Base-by-base conservation (phyloP, 2,888 invertebrate species). In the Hemistola chrysoprasaria region DNA sequence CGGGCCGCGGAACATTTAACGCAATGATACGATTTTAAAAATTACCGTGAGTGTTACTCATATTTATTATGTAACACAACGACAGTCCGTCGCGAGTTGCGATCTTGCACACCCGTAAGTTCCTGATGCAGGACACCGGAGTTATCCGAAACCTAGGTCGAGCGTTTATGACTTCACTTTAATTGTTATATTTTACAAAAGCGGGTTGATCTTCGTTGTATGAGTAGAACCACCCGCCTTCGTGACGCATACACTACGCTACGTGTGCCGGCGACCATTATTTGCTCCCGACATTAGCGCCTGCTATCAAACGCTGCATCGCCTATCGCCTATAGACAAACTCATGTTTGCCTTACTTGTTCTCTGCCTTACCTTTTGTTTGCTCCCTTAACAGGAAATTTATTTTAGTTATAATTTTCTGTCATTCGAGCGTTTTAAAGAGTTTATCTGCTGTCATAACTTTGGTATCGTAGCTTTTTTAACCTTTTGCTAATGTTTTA, bases 391-490 rank as follows among this genome's bases (percentile, higher is more conserved):
- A 84, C 87, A 84, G 87, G 87, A 88, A 85, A 88, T 87, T 86
- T 85, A 86, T 86, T 86, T 80, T 70, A 79, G 78, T 78, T 79
- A 81, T 84, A 85, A 84, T 84, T 82, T 86, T 82, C 76, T 87
- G 84, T 82, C 82, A 86, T 85, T 81, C 65, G 62, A 55, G 65
- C 71, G 62, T 65, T 71, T 62, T 59, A 65, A 76, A 76, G 71
- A 69, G 72, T 74, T 75, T 71, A 70, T 72, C 30, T 33, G 26
- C 22, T 16, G 11, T 26, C 24, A 39, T 37, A 10, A 6, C 23
- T 24, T 22, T 40, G 43, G 71, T 69, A 70, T 70, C 69, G 62
- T 37, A 22, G 7, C 74, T 71, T 76, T 74, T 76, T 72, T 67
- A 66, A 73, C 71, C 71, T 49, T 8, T 23, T 26, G 50, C 41